Percentiles rank a stretch among this genome's conserved stretches.
These are phyloP conservation scores for Gyps fulvus DNA, from an alignment of 2,113 vertebrate genomes.

Conservation along the genomic window DNA sequence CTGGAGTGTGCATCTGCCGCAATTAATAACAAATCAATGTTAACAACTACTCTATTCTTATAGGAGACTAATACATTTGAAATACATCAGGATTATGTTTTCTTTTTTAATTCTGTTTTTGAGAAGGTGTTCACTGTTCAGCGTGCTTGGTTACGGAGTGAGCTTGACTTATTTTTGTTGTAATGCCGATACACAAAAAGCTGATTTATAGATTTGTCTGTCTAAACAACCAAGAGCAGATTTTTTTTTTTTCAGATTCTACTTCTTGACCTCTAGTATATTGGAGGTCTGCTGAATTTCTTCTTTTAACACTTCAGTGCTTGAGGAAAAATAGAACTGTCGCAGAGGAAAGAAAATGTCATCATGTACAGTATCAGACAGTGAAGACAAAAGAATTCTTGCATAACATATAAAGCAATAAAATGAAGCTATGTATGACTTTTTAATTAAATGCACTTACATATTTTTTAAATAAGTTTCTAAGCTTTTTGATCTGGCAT, in stretches of 20 bases:
- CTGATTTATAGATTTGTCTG: background rate
- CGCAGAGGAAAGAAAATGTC: background rate
- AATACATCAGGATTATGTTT: background rate
- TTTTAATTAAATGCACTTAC: conserved; percentile 20
- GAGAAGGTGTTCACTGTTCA: background rate
- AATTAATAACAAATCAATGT: background rate
- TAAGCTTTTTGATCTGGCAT: conserved; percentile 55
- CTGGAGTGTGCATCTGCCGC: background rate
- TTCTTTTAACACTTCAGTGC: conserved; percentile 15
- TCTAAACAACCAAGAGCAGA: background rate
- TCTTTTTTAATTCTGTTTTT: background rate
- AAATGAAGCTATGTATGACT: background rate
- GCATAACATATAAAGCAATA: background rate
- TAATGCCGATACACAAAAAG: background rate
- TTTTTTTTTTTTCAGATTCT: background rate
- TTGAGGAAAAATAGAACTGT: background rate
- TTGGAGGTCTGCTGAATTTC: background rate
- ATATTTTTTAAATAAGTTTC: background rate
- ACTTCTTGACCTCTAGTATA: background rate
- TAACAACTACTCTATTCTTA: background rate
- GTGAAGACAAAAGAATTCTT: background rate
- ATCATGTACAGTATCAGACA: background rate
- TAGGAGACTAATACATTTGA: background rate
- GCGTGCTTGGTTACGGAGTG: background rate
- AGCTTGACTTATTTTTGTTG: background rate